phyloP scores from a whole-genome alignment of 1,140 invertebrate species.

The Andrena cerasifolii region DNA sequence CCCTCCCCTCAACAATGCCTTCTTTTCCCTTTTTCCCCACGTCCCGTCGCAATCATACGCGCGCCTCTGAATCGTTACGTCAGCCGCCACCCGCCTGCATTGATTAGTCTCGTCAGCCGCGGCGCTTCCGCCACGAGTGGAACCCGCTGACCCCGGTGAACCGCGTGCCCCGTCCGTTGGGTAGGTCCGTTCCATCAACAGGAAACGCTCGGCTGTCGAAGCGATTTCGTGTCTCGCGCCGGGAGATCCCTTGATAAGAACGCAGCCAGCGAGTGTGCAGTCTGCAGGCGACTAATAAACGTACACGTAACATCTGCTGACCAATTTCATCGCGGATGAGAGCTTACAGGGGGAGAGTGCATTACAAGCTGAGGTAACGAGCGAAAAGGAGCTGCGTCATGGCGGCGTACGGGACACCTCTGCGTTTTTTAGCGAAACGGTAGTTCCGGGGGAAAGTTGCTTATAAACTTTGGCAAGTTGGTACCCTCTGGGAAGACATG shows the following conservation, averaged over 20 bases:
- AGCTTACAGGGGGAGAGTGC: too few relatives aligned
- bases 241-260: not conserved
- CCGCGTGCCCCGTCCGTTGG: not conserved
- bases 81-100: not conserved
- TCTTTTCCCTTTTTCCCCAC: constrained; percentile 8
- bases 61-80: not conserved
- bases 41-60: not conserved
- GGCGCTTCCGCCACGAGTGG: constrained; percentile 17
- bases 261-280: not conserved
- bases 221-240: not conserved
- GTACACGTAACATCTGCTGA: not conserved
- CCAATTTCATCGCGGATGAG: too few relatives aligned
- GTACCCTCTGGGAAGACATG: too few relatives aligned
- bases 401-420: too few relatives aligned
- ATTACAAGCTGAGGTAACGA: too few relatives aligned
- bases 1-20: too few relatives aligned
- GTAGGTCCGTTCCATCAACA: constrained; percentile 2
- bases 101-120: constrained; percentile 2
- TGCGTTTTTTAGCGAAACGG: too few relatives aligned
- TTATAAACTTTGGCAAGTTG: too few relatives aligned
- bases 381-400: too few relatives aligned
- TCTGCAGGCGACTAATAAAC: not conserved
- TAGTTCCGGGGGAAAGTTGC: too few relatives aligned
- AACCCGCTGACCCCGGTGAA: constrained; percentile 18
- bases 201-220: not conserved